These are phyloP conservation scores for Pinctada fucata DNA, from an alignment of 2,888 invertebrate genomes.

Conservation along the genomic window DNA sequence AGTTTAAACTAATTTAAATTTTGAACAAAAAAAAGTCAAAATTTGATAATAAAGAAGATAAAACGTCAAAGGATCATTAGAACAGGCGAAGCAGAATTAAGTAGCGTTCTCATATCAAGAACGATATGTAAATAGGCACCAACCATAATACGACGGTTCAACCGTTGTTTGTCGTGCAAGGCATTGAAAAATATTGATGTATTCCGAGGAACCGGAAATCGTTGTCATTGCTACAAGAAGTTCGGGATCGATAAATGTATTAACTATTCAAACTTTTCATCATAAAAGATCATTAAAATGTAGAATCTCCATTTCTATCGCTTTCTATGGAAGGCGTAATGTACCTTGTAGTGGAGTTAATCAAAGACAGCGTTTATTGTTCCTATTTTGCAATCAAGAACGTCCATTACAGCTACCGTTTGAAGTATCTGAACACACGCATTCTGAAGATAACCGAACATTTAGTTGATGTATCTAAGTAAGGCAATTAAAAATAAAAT, in stretches of 20 bases:
- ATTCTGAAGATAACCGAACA: background rate
- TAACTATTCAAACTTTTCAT: constrained; percentile 1
- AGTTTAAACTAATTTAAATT: too few species aligned
- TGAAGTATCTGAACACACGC: background rate
- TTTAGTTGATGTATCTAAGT: too few species aligned
- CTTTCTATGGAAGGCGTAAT: background rate
- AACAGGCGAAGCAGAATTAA: too few species aligned
- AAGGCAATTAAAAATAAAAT: too few species aligned
- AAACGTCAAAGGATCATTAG: too few species aligned
- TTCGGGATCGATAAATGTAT: background rate
- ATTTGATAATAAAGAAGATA: too few species aligned
- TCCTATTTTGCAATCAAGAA: background rate
- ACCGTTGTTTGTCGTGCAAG: background rate
- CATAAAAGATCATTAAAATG: background rate
- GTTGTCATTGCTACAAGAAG: background rate
- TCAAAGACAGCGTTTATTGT: background rate
- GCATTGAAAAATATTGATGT: background rate
- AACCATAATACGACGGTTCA: too few species aligned
- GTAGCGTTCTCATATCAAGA: too few species aligned
- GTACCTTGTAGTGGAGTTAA: background rate
- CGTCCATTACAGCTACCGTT: background rate
- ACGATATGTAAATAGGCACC: too few species aligned
- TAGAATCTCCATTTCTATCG: background rate
- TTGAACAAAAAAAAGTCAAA: too few species aligned
- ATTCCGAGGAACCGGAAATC: background rate